phyloP scores from a whole-genome alignment of 2,797 vertebrate genomes.

The Pseudocheirus occidentalis region DNA sequence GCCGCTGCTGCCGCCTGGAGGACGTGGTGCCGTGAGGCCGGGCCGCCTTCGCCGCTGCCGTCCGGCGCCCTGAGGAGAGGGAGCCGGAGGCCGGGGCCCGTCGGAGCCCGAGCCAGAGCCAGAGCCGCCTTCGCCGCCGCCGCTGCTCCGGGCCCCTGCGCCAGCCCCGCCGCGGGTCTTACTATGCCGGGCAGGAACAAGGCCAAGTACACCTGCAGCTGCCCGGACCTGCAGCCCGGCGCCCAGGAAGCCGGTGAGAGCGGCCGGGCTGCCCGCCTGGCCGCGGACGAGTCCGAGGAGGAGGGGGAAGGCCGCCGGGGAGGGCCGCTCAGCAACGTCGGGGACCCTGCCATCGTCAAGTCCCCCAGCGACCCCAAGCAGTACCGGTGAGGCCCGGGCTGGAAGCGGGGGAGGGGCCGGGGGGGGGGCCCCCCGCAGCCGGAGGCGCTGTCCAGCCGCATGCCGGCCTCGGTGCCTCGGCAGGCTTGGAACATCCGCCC shows the following conservation, averaged over 20 bases:
- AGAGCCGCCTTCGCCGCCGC: slow-evolving; percentile 62
- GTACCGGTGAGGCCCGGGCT: slow-evolving; percentile 89
- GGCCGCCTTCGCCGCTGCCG: slow-evolving; percentile 52
- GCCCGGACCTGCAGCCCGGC: slow-evolving; percentile 71
- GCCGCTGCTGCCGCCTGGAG: slow-evolving; percentile 59
- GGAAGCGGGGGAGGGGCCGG: slow-evolving; percentile 45
- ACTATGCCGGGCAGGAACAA: slow-evolving; percentile 90
- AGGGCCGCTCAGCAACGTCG: slow-evolving; percentile 76
- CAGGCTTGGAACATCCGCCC: not conserved
- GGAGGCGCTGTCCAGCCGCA: not conserved
- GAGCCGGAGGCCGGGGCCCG: not conserved
- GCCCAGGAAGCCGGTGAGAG: slow-evolving; percentile 81
- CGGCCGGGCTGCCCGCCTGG: slow-evolving; percentile 79
- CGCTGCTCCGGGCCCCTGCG: not conserved
- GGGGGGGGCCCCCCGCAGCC: slow-evolving; percentile 3
- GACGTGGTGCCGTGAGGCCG: slow-evolving; percentile 73
- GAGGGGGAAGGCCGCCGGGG: slow-evolving; percentile 63
- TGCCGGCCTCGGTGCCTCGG: not conserved
- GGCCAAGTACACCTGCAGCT: slow-evolving; percentile 79
- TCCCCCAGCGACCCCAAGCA: slow-evolving; percentile 96
- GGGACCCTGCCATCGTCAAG: slow-evolving; percentile 90
- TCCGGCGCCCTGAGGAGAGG: slow-evolving; percentile 32
- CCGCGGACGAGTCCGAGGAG: slow-evolving; percentile 77
- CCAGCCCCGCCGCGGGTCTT: slow-evolving; percentile 59
- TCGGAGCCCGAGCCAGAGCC: slow-evolving; percentile 77